Evolutionary conservation across 2,113 vertebrate genomes (phyloP), one percentile per base, ranked within the genome.

Genomic region (Rhea americana): DNA sequence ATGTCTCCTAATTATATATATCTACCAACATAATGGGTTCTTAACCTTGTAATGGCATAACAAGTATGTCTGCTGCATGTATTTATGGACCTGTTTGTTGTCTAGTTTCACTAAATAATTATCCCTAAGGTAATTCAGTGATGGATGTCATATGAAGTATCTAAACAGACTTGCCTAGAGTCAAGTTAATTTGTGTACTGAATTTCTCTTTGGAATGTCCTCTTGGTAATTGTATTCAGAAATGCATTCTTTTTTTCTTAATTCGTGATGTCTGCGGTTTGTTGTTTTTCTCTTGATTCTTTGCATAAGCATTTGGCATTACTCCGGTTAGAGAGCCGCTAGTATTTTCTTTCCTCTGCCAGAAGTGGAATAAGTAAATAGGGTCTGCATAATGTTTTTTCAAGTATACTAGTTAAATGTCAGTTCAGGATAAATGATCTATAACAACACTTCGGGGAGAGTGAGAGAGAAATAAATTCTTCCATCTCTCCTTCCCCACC

Each of bases 331-430:
- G 65, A 95, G 75, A 93, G 72, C 51, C 82, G 74, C 79, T 83
- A 89, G 37, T 91, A 77, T 85, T 93, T 96, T 8, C 48, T 90
- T 93, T 95, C 32, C 43, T 88, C 68, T 72, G 32, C 58, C 82
- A 83, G n/a, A 92, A 90, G 63, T 81, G 82, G 59, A 50, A 93
- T 68, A 93, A 91, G 48, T 78, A 91, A 87, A 78, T 62, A 73
- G n/a, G 37, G 43, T 71, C 75, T 96, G 68, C 79, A 94, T 94
- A 94, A 92, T 91, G 56, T 81, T 75, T 91, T 93, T 96, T 94
- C 90, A 93, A 95, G 89, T 72, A 35, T 56, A 56, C 43, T 90
- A 41, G 51, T 81, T 91, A 87, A 68, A 91, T 85, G 68, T 93
- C 79, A 72, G 22, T 90, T 92, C 90, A 81, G 90, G 68, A 77